Percentiles rank a stretch among this genome's conserved stretches.
phyloP scores from a whole-genome alignment of 1,140 invertebrate genomes.

The Eriosoma lanigerum region DNA sequence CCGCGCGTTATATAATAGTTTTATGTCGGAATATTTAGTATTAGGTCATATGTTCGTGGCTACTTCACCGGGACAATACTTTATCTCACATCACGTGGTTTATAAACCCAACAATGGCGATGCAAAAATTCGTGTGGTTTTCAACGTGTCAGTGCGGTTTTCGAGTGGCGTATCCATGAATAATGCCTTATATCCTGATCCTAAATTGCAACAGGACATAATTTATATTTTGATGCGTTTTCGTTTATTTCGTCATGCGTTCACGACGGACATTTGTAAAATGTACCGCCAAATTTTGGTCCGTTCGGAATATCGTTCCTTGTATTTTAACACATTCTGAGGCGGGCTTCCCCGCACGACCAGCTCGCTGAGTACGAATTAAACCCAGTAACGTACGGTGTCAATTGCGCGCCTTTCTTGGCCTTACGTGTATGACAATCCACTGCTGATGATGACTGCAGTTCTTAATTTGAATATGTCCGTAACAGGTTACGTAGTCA shows the following conservation, averaged over 20 bases:
- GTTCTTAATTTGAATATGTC: too few species aligned
- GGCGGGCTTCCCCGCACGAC: not conserved
- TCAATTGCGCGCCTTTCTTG: not conserved
- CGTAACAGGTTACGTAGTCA: too few species aligned
- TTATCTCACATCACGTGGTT: conserved; percentile 56
- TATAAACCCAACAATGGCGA: conserved; percentile 53
- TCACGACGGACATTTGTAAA: conserved; percentile 42
- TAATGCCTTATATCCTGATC: conserved; percentile 55
- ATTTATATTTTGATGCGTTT: conserved; percentile 57
- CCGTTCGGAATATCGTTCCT: not conserved
- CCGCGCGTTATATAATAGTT: not conserved
- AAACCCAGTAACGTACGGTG: not conserved
- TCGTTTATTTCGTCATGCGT: conserved; percentile 39
- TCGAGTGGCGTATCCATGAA: conserved; percentile 55
- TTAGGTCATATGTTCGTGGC: not conserved
- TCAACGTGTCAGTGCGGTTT: conserved; percentile 57
- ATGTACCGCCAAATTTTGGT: not conserved
- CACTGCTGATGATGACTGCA: too few species aligned
- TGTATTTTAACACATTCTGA: not conserved
- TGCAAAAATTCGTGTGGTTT: conserved; percentile 57
- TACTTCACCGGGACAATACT: conserved; percentile 36
- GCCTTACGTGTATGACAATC: too few species aligned
- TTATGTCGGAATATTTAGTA: not conserved
- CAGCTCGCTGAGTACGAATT: not conserved
- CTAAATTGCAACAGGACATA: conserved; percentile 57